Conservation (phyloP, 2,888 invertebrate species). For the Entomobrya multifasciata region DNA sequence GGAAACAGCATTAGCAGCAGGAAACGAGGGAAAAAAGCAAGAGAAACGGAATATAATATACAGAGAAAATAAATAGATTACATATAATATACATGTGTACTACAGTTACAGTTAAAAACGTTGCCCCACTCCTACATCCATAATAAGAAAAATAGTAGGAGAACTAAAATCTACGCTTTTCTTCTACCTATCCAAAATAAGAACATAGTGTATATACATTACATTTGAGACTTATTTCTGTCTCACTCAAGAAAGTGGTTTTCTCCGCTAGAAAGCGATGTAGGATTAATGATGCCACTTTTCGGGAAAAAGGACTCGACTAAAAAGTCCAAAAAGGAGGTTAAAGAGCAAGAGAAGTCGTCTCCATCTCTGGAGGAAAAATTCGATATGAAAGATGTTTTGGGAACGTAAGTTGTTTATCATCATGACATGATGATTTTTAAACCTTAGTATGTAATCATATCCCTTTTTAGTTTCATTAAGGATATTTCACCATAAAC, state of each 20-base stretch:
- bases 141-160: too few relatives aligned
- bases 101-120: slow-evolving; percentile 16
- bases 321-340: slow-evolving; percentile 92
- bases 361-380: slow-evolving; percentile 93
- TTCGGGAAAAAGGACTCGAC: slow-evolving; percentile 94
- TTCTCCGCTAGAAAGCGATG: slow-evolving; percentile 70
- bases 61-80: slow-evolving; percentile 34
- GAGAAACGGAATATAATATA: background rate
- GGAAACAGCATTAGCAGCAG: slow-evolving; percentile 37
- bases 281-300: slow-evolving; percentile 87
- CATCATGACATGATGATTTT: slow-evolving; percentile 43
- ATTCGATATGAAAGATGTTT: slow-evolving; percentile 92
- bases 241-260: slow-evolving; percentile 61
- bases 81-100: slow-evolving; percentile 7
- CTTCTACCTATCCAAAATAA: slow-evolving; percentile 13
- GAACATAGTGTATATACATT: background rate
- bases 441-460: slow-evolving; percentile 23
- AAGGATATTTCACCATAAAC: too few relatives aligned
- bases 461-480: background rate
- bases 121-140: too few relatives aligned
- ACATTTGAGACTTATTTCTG: background rate
- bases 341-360: slow-evolving; percentile 87
- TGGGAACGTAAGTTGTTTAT: slow-evolving; percentile 89
- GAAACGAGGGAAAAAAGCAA: background rate
- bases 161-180: too few relatives aligned